Base-by-base conservation (phyloP, 2,113 vertebrate species). In the Butorides virescens region DNA sequence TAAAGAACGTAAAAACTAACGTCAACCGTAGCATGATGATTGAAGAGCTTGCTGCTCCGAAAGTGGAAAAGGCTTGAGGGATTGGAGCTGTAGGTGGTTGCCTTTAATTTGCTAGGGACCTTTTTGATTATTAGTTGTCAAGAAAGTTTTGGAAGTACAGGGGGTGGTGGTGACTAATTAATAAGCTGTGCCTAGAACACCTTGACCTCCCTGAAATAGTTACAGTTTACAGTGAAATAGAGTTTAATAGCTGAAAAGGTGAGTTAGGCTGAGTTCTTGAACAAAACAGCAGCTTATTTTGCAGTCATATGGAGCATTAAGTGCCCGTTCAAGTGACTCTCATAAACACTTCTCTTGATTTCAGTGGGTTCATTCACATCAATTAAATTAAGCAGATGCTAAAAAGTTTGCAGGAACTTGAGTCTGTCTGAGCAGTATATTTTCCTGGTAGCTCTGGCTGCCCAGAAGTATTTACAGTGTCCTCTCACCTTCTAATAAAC, bases 341-440 rank as follows among this genome's bases (percentile, higher is more conserved):
- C 63, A 58, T 88, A 88, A 96, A 80, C 79, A 74, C 87, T 94
- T 88, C 46, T 85, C 65, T 76, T 67, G 86, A 93, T 94, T 97
- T 96, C 71, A 63, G 82, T 86, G 71, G 21, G 36, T 76, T 92
- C 63, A 63, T 93, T 93, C 75, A 44, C 55, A 63, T 71, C 56
- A 88, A 86, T 92, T 90, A 73, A 88, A 83, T 86, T 80, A 92
- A 93, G 37, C 50, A 86, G 67, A 93, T 92, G 59, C 85, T 86
- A 80, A 90, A 75, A 93, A 37, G n/a, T 86, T 88, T 92, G 36
- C 59, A 86, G 72, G 30, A 94, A 55, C 52, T 55, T 30, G 32
- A 80, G 30, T 84, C 58, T 91, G 62, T 75, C 58, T 90, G 55
- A 86, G 53, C 17, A 71, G 27, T 70, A 14, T 91, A 15, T 88